Conservation (phyloP, 1,140 invertebrate genomes). For the Caenorhabditis briggsae region DNA sequence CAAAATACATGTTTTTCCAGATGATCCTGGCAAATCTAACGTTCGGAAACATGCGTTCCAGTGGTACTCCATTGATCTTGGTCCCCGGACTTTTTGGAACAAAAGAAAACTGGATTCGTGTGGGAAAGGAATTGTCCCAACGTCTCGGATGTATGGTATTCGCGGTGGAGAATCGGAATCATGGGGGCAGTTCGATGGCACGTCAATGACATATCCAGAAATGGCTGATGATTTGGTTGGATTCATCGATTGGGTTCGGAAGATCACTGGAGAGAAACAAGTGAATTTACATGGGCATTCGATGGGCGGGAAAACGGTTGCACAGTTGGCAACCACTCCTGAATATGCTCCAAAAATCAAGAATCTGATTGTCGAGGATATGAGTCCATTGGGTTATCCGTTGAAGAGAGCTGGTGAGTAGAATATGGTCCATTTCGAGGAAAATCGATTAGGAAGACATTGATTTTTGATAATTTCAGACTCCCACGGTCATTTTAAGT, state of each 20-base stretch:
- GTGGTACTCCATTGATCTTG: background rate
- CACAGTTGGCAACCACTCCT: slow-evolving; percentile 30
- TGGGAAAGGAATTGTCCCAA: slow-evolving; percentile 16
- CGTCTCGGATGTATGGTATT: slow-evolving; percentile 48
- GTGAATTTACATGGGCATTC: slow-evolving; percentile 35
- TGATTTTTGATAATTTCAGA: no score
- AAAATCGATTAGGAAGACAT: no score
- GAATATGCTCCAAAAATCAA: slow-evolving; percentile 32
- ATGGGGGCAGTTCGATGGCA: background rate
- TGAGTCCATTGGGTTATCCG: slow-evolving; percentile 36
- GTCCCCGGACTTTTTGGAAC: slow-evolving; percentile 21
- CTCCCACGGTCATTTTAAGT: no score
- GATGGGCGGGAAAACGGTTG: slow-evolving; percentile 29
- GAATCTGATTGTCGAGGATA: slow-evolving; percentile 40
- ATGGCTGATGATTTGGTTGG: slow-evolving; percentile 41
- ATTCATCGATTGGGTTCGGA: slow-evolving; percentile 36
- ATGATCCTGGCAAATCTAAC: slow-evolving; percentile 31
- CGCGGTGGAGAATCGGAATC: slow-evolving; percentile 44
- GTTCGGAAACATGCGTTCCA: slow-evolving; percentile 40
- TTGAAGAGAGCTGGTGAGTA: slow-evolving; percentile 47
- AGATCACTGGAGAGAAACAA: slow-evolving; percentile 46
- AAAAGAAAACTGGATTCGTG: slow-evolving; percentile 44
- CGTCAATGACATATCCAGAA: slow-evolving; percentile 24
- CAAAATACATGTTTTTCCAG: background rate
- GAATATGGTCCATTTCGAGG: no score